Percentiles rank a stretch among this genome's conserved stretches.
phyloP scores from a whole-genome alignment of 2,797 vertebrate genomes.

The Jordanella pulchra region DNA sequence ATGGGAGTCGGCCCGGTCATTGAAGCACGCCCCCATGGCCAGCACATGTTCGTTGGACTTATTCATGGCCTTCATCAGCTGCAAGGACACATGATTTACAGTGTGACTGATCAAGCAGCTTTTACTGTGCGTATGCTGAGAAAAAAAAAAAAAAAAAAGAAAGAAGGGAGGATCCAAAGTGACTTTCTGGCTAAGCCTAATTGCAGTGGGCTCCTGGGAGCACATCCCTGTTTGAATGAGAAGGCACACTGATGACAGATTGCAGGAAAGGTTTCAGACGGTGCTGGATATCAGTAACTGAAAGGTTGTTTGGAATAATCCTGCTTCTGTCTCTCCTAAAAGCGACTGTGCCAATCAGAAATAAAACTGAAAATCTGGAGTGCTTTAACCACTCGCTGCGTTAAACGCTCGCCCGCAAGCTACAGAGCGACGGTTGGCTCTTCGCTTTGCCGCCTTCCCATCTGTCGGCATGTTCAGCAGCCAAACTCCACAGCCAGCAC shows the following conservation, averaged over 20 bases:
- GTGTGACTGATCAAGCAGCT: conserved; percentile 39
- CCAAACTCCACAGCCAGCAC: conserved; percentile 60
- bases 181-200: conserved; percentile 53
- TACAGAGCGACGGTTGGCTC: conserved; percentile 48
- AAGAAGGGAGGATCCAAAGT: conserved; percentile 32
- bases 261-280: conserved; percentile 22
- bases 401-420: conserved; percentile 52
- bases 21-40: conserved; percentile 96
- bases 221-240: conserved; percentile 24
- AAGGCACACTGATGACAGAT: conserved; percentile 47
- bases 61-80: conserved; percentile 99
- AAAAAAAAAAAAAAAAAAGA: conserved; percentile 17
- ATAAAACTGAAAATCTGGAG: conserved; percentile 65
- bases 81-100: conserved; percentile 54
- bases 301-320: conserved; percentile 43
- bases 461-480: conserved; percentile 55
- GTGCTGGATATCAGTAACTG: conserved; percentile 28
- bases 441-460: conserved; percentile 60
- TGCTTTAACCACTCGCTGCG: conserved; percentile 62
- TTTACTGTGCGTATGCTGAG: conserved; percentile 18
- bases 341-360: conserved; percentile 36
- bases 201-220: conserved; percentile 48
- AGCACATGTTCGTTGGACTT: conserved; percentile 98
- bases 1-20: conserved; percentile 94
- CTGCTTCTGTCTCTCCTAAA: conserved; percentile 33